Evolutionary conservation across 2,888 invertebrate species (phyloP), one percentile per base, ranked within the genome.

Genomic region (Synergus itoensis): DNA sequence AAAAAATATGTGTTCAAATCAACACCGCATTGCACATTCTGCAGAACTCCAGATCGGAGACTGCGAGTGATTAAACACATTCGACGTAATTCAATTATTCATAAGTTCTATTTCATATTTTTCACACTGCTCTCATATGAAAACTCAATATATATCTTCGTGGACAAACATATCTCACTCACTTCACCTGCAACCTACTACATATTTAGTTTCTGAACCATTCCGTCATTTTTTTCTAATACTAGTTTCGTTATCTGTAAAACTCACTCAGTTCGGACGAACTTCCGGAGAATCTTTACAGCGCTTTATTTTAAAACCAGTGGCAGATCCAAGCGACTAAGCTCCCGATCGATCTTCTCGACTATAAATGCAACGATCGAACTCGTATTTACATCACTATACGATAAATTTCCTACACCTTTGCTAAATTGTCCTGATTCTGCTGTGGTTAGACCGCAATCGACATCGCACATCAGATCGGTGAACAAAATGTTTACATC

Each of bases 1-100:
- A 73, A 73, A 73, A 73, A 73, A 73, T 53, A 73, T 21, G 16
- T 57, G 9, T 73, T 73, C n/a, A 73, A 73, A 73, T 73, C 12
- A 73, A 73, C 36, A 48, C 48, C 53, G 18, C 65, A 73, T 73
- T 73, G 73, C 73, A 53, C 53, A 73, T 73, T 40, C 48, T 36
- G 36, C 48, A 69, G 5, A 48, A 69, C 16, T 69, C 69, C 45
- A 45, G 8, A 63, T 14, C 36, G 43, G 45, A 67, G 21, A 67
- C 36, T 69, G 48, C 69, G n/a, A 65, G 65, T 65, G 65, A 65
- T 18, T 41, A 69, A 69, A 48, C 53, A 11, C 73, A 73, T 73
- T 57, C 62, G 7, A 28, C 28, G 12, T 62, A n/a, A 53, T 57
- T 18, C 57, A 57, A 21, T 21, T 60, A 62, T 60, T 21, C 73